These are phyloP conservation scores for Lucifuga dentata DNA, from an alignment of 2,113 vertebrate species.

Conservation along the genomic window DNA sequence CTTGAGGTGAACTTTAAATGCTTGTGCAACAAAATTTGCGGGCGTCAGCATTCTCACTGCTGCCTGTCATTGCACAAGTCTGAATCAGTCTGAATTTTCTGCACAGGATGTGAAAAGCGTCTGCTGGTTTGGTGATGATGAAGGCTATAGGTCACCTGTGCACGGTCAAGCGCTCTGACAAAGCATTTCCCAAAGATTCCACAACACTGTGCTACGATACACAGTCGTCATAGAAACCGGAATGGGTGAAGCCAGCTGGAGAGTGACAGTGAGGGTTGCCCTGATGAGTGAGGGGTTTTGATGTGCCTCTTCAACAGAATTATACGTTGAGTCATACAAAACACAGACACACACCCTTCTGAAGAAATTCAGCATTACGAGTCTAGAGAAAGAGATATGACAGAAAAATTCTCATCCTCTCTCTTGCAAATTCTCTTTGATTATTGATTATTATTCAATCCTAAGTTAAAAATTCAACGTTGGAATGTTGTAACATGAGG, in stretches of 20 bases:
- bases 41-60: slow-evolving; percentile 52
- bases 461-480: background rate
- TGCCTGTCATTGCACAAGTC: slow-evolving; percentile 32
- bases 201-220: slow-evolving; percentile 69
- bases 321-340: slow-evolving; percentile 51
- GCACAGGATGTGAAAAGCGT: slow-evolving; percentile 69
- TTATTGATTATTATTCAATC: too few species aligned
- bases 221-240: slow-evolving; percentile 59
- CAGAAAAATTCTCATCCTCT: too few species aligned
- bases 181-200: slow-evolving; percentile 65
- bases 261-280: slow-evolving; percentile 42
- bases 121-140: slow-evolving; percentile 45
- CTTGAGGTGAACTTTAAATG: too few species aligned
- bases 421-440: too few species aligned
- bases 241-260: slow-evolving; percentile 27
- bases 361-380: slow-evolving; percentile 3
- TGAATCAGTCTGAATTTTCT: slow-evolving; percentile 62
- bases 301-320: slow-evolving; percentile 31
- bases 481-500: background rate
- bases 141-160: slow-evolving; percentile 33
- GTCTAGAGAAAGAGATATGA: background rate
- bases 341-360: slow-evolving; percentile 38
- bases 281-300: slow-evolving; percentile 18
- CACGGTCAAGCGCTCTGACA: slow-evolving; percentile 30
- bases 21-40: slow-evolving; percentile 53